Conservation (phyloP, 2,113 vertebrate species). For the Gnathochromis pfefferi region DNA sequence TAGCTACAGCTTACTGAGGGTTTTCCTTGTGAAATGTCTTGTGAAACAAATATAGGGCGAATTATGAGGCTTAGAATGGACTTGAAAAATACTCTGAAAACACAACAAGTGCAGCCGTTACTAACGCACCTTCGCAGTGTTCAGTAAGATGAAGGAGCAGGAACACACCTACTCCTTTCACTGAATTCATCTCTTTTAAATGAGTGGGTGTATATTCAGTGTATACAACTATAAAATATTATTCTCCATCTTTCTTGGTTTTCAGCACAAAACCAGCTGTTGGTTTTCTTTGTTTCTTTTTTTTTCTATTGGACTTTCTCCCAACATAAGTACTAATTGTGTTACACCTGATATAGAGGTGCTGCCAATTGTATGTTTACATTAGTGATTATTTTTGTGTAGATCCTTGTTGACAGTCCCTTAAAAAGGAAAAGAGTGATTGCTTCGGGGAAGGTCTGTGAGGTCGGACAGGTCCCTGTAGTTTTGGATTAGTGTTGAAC, state of each 20-base stretch:
- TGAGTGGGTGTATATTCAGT: background rate
- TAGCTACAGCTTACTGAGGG: background rate
- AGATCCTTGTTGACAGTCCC: background rate
- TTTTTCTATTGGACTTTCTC: background rate
- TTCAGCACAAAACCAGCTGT: background rate
- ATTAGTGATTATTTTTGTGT: background rate
- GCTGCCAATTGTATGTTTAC: background rate
- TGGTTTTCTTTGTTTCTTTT: background rate
- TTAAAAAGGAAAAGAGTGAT: background rate
- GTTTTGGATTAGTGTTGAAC: background rate
- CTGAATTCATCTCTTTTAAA: background rate
- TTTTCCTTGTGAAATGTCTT: slow-evolving; percentile 7
- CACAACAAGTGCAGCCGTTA: background rate
- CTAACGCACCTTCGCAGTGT: background rate
- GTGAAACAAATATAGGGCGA: slow-evolving; percentile 15
- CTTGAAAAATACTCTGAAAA: slow-evolving; percentile 24
- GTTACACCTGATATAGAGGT: background rate
- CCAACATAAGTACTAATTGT: background rate
- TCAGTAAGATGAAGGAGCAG: background rate
- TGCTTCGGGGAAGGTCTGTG: background rate
- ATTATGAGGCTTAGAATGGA: slow-evolving; percentile 24
- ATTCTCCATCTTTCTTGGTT: background rate
- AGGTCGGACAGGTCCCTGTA: background rate
- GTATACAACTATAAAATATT: background rate
- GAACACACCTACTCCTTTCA: background rate